Evolutionary conservation across 2,113 vertebrate genomes (phyloP).

Genomic region (Myiagra hebetior): DNA sequence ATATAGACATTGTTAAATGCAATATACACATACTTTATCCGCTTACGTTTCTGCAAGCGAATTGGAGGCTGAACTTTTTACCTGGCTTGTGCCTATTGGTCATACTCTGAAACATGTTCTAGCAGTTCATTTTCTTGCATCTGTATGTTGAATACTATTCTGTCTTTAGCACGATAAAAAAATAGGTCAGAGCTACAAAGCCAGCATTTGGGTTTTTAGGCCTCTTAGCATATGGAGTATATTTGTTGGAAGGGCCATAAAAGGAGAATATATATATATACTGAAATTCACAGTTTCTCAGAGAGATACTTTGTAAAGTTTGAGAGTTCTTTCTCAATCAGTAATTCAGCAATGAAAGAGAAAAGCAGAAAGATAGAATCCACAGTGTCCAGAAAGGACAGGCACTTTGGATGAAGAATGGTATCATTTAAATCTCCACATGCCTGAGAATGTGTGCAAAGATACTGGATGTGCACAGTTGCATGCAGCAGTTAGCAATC

Average conservation of each 20-base stretch:
- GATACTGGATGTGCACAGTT: background rate
- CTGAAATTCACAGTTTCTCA: background rate
- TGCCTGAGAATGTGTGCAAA: background rate
- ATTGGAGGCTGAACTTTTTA: background rate
- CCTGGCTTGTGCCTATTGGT: background rate
- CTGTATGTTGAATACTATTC: background rate
- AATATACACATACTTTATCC: background rate
- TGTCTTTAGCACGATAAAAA: background rate
- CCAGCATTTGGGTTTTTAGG: background rate
- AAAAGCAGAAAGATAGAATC: background rate
- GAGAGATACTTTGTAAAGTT: background rate
- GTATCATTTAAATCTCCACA: background rate
- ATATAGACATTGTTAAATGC: background rate
- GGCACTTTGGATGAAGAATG: background rate
- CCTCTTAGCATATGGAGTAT: background rate
- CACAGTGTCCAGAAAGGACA: background rate
- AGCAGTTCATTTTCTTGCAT: background rate
- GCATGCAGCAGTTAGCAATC: background rate
- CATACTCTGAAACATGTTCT: background rate
- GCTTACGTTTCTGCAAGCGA: background rate
- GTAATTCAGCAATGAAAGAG: background rate
- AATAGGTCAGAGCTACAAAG: background rate
- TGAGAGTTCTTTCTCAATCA: background rate
- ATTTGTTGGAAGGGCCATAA: background rate
- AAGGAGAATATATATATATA: background rate